These are phyloP conservation scores for Phataginus tricuspis DNA, from an alignment of 2,797 vertebrate genomes.

Conservation along the genomic window DNA sequence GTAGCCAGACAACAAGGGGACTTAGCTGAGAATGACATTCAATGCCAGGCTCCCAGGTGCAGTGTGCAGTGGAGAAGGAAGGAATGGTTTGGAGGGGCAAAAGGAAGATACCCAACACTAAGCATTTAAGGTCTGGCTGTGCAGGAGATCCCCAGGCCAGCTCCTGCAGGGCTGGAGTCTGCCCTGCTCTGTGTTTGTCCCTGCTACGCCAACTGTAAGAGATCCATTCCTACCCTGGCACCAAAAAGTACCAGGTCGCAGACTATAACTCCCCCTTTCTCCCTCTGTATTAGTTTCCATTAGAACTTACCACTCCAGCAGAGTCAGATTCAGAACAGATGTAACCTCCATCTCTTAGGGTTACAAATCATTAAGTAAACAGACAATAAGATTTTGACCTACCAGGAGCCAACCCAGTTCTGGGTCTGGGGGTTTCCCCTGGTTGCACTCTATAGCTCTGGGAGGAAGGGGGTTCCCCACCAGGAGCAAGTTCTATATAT, in stretches of 20 bases:
- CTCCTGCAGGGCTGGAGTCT: background rate
- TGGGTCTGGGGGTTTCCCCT: background rate
- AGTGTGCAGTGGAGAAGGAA: background rate
- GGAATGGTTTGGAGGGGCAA: background rate
- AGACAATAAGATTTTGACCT: background rate
- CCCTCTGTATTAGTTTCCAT: background rate
- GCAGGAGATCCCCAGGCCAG: background rate
- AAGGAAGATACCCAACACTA: background rate
- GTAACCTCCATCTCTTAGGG: background rate
- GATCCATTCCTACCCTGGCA: background rate
- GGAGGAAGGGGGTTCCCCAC: too few species aligned
- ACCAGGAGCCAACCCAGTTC: background rate
- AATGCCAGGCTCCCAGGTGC: background rate
- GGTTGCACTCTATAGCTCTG: too few species aligned
- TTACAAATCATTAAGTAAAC: background rate
- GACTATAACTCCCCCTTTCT: background rate
- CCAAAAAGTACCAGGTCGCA: background rate
- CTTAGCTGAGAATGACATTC: background rate
- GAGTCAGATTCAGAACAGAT: background rate
- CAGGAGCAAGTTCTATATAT: too few species aligned
- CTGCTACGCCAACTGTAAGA: background rate
- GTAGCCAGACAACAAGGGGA: background rate
- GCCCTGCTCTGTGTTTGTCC: fast-evolving
- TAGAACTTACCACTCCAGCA: background rate
- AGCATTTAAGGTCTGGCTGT: background rate